Percentiles rank a stretch among this genome's conserved stretches.
Conservation (phyloP, 2,797 vertebrate genomes). For the Trachops cirrhosus region DNA sequence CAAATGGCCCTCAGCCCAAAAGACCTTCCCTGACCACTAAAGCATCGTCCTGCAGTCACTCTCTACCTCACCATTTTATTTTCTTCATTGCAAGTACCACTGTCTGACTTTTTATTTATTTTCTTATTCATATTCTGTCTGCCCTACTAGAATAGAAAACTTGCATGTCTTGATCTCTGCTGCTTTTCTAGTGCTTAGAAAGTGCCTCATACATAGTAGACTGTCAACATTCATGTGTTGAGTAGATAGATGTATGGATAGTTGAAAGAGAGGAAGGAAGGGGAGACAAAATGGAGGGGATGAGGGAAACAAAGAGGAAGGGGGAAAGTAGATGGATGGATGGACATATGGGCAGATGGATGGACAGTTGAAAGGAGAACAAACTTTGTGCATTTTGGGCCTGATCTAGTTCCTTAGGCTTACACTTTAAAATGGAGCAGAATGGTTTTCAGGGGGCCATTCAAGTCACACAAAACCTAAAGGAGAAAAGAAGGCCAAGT, state of each 20-base stretch:
- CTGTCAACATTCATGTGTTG: not conserved
- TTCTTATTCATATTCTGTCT: not conserved
- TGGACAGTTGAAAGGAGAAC: not conserved
- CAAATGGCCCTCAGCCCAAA: not conserved
- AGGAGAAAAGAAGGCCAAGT: not conserved
- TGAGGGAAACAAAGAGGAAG: not conserved
- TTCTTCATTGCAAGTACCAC: not conserved
- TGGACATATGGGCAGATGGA: not conserved
- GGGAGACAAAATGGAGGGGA: not conserved
- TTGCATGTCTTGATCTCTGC: not conserved
- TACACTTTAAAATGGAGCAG: not conserved
- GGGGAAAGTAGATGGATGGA: not conserved
- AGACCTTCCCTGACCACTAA: not conserved
- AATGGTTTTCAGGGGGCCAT: not conserved
- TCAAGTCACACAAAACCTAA: not conserved
- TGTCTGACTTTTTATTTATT: not conserved
- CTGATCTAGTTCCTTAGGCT: not conserved
- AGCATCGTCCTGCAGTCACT: not conserved
- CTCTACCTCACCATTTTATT: not conserved
- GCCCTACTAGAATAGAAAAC: not conserved
- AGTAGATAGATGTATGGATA: not conserved
- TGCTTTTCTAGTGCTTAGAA: not conserved
- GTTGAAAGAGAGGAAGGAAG: not conserved
- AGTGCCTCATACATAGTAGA: not conserved
- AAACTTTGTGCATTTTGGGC: not conserved